These are phyloP conservation scores for Folsomia manolachei DNA, from an alignment of 2,888 invertebrate species.

Conservation along the genomic window DNA sequence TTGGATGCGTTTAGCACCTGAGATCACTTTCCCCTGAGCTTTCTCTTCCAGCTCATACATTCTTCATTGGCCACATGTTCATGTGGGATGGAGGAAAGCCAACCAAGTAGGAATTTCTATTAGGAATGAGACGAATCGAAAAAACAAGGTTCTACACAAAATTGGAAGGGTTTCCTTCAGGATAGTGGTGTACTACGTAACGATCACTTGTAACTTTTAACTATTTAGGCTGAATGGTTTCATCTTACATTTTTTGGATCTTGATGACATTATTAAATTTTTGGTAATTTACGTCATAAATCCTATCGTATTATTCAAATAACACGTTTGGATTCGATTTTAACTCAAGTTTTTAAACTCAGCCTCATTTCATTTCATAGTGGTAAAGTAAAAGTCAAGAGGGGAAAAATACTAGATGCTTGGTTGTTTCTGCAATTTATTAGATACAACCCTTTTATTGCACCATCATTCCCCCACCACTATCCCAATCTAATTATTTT, in stretches of 20 bases:
- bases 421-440: too few species aligned
- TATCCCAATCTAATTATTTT: not conserved
- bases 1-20: slow-evolving; percentile 6
- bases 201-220: not conserved
- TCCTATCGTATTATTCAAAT: too few species aligned
- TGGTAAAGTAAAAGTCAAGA: not conserved
- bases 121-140: too few species aligned
- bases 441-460: not conserved
- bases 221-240: not conserved
- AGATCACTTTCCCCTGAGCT: not conserved
- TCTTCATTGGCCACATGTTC: not conserved
- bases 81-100: too few species aligned
- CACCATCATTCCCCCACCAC: not conserved
- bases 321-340: too few species aligned
- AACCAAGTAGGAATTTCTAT: too few species aligned
- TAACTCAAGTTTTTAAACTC: too few species aligned
- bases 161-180: too few species aligned
- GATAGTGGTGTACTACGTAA: too few species aligned
- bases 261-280: not conserved
- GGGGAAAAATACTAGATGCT: not conserved
- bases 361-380: too few species aligned
- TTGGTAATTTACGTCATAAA: not conserved
- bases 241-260: not conserved
- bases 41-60: not conserved
- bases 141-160: too few species aligned